These are phyloP conservation scores for Peromyscus eremicus DNA, from an alignment of 2,797 vertebrate genomes.

Conservation along the genomic window DNA sequence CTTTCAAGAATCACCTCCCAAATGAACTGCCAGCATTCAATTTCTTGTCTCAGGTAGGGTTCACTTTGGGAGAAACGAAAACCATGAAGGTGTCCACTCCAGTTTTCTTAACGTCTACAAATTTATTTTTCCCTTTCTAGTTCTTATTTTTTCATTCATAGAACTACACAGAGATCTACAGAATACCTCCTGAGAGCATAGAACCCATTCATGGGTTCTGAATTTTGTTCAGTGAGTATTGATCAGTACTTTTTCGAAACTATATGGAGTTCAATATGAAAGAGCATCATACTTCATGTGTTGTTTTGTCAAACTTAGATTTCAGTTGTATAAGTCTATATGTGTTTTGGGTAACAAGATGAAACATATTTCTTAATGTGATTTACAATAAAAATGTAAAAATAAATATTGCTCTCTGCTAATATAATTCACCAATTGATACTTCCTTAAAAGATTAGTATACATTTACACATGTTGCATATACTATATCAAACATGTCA, in stretches of 20 bases:
- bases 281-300: background rate
- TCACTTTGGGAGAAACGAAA: background rate
- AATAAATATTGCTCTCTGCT: background rate
- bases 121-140: background rate
- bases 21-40: background rate
- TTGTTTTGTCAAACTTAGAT: conserved; percentile 13
- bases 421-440: background rate
- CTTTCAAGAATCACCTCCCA: conserved; percentile 19
- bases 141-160: conserved; percentile 15
- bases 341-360: background rate
- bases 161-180: background rate
- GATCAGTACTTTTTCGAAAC: background rate
- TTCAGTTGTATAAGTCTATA: background rate
- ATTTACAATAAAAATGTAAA: conserved; percentile 25
- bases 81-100: background rate
- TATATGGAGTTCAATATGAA: conserved; percentile 23
- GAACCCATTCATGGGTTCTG: background rate
- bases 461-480: background rate
- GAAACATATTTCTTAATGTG: background rate
- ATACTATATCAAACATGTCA: background rate
- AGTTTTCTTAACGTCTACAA: background rate
- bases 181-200: background rate
- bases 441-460: background rate
- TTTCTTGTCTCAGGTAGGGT: conserved; percentile 15
- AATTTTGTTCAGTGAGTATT: background rate